Evolutionary conservation across 2,888 invertebrate species (phyloP).

Genomic region (Julus scandinavius): DNA sequence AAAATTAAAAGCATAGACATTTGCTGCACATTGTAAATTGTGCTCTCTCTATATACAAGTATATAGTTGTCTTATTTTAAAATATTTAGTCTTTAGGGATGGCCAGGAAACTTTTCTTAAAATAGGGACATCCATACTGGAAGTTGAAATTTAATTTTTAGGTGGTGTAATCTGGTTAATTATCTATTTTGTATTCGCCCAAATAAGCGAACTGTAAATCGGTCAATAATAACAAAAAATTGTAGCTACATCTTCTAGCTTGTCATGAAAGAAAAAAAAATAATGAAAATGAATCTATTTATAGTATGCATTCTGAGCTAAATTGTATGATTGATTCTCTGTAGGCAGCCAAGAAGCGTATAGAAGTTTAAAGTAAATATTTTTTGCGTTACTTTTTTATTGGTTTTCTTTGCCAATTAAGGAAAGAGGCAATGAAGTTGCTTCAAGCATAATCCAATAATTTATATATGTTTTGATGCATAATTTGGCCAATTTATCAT

Average conservation of each 20-base stretch:
- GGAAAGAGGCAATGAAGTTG: not conserved
- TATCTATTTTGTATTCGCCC: not conserved
- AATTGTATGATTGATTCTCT: not conserved
- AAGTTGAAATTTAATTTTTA: no score
- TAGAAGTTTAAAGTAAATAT: not conserved
- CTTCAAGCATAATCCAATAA: not conserved
- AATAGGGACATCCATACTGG: no score
- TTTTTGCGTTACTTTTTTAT: slow-evolving; percentile 1
- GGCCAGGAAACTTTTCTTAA: no score
- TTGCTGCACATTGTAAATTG: no score
- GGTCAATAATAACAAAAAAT: not conserved
- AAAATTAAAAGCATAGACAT: no score
- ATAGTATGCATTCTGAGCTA: not conserved
- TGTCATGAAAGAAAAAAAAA: not conserved
- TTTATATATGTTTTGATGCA: not conserved
- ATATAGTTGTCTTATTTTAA: no score
- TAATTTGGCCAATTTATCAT: slow-evolving; percentile 1
- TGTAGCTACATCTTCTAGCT: not conserved
- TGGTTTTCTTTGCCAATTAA: slow-evolving; percentile 16
- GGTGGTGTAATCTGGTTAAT: no score
- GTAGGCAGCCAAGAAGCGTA: not conserved
- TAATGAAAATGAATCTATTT: not conserved
- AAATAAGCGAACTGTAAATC: not conserved
- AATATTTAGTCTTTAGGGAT: no score
- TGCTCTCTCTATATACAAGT: no score